A percentile compares a stretch with the other conserved stretches of the same genome.
Evolutionary conservation across 2,113 vertebrate genomes (phyloP).

Genomic region (Hypanus sabinus): DNA sequence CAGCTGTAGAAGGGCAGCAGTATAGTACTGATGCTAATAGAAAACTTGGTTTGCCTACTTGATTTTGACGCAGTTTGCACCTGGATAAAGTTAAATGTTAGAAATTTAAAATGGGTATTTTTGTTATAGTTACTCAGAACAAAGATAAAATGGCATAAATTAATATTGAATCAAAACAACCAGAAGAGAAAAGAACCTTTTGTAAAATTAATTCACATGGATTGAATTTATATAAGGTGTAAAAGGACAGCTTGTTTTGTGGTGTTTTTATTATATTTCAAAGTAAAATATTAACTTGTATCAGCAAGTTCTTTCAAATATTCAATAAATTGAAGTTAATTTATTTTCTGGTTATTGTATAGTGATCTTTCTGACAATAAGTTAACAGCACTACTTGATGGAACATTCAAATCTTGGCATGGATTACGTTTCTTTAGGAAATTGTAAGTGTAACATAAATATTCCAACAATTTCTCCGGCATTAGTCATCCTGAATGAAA

Average conservation of each 20-base stretch:
- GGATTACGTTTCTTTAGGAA: slow-evolving; percentile 49
- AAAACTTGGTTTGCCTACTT: neutral
- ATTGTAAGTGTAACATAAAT: slow-evolving; percentile 46
- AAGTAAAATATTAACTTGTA: neutral
- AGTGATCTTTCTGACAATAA: slow-evolving; percentile 50
- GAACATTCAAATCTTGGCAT: slow-evolving; percentile 51
- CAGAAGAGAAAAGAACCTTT: neutral
- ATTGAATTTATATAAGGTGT: neutral
- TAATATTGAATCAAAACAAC: neutral
- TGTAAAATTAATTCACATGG: neutral
- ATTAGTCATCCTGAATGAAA: neutral
- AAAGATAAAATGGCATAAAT: neutral
- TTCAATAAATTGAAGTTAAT: neutral
- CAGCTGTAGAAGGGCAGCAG: no score
- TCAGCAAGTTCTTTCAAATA: neutral
- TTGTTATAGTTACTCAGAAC: neutral
- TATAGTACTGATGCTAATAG: no score
- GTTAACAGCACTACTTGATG: slow-evolving; percentile 39
- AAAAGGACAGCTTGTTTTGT: neutral
- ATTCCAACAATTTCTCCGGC: neutral
- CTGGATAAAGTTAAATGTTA: neutral
- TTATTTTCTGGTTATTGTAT: slow-evolving; percentile 38
- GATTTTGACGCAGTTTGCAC: neutral
- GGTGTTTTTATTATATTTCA: neutral
- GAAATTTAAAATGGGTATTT: neutral